phyloP scores from a whole-genome alignment of 1,140 invertebrate genomes.

The Drosophila murphyi region DNA sequence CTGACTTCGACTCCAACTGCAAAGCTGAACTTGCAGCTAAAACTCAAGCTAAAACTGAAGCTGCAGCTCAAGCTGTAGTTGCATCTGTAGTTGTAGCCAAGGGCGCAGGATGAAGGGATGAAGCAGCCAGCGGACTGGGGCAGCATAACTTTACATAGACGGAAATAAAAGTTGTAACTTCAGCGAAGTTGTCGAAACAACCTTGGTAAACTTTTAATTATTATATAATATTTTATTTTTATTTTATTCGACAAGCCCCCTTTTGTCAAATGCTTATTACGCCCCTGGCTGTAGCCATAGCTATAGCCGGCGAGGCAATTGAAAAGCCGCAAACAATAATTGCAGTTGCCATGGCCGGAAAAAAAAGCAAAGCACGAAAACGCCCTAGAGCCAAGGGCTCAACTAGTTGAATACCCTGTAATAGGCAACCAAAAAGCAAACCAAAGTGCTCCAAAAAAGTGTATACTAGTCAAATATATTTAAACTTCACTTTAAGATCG shows the following conservation, averaged over 20 bases:
- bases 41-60: conserved; percentile 40
- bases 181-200: too few relatives aligned
- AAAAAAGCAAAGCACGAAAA: background rate
- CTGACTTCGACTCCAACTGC: conserved; percentile 51
- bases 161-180: too few relatives aligned
- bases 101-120: too few relatives aligned
- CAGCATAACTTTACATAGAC: too few relatives aligned
- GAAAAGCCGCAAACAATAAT: conserved; percentile 82
- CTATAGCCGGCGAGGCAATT: conserved; percentile 57
- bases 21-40: conserved; percentile 3
- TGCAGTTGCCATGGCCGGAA: conserved; percentile 72
- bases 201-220: too few relatives aligned
- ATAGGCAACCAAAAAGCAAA: background rate
- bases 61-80: conserved; percentile 36
- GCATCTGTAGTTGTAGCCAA: background rate
- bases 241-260: too few relatives aligned
- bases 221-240: too few relatives aligned
- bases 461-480: too few relatives aligned
- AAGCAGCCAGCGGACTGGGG: too few relatives aligned
- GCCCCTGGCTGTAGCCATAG: conserved; percentile 3
- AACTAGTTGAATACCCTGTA: conserved; percentile 12
- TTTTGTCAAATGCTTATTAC: too few relatives aligned
- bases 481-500: too few relatives aligned
- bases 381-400: background rate
- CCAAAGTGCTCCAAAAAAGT: too few relatives aligned